Evolutionary conservation across 2,113 vertebrate genomes (phyloP), one percentile per base, ranked within the genome.

Genomic region (Hydropotes inermis): DNA sequence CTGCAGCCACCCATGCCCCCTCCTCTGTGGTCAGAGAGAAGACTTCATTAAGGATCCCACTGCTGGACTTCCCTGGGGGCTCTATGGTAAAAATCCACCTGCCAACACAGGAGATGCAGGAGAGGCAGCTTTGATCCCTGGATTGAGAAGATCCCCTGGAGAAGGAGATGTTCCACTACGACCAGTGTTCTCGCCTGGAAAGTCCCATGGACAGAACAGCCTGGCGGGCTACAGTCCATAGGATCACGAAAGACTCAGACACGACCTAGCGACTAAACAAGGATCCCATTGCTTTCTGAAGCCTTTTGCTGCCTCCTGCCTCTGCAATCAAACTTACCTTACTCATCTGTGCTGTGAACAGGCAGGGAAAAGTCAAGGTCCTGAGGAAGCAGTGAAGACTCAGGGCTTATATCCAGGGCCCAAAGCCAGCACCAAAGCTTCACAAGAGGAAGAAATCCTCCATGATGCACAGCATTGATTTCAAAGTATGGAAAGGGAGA

Each of bases 401-500:
- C 57, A 7, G 43, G 45, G 47, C 61, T 50, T 60, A 14, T 9
- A 30, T 6, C 33, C 50, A 13, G 45, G 52, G 55, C 64, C 61
- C 45, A 52, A 28, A 50, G 70, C 30, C 50, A 74, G n/a, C 21
- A 5, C 3, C 0, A 7, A 25, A 13, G 15, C 36, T 8, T 21
- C 61, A 25, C 4, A 43, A 27, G 82, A 47, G 28, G 50, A 36
- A 86, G n/a, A 16, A 19, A 4, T 3, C 15, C 36, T 13, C 39
- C 30, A 3, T 0, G 1, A 1, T 1, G 19, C 43, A 21, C 33
- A 7, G 23, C 4, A 2, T 2, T 4, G 12, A 11, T 3, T 25
- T 19, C 85, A 14, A 50, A n/a, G 84, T 14, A 28, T 1, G 16
- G 16, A 25, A 27, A 28, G 50, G 45, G 23, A 36, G 50, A 83